Evolutionary conservation across 1,140 invertebrate species (phyloP).

Genomic region (Drosophila malerkotliana): DNA sequence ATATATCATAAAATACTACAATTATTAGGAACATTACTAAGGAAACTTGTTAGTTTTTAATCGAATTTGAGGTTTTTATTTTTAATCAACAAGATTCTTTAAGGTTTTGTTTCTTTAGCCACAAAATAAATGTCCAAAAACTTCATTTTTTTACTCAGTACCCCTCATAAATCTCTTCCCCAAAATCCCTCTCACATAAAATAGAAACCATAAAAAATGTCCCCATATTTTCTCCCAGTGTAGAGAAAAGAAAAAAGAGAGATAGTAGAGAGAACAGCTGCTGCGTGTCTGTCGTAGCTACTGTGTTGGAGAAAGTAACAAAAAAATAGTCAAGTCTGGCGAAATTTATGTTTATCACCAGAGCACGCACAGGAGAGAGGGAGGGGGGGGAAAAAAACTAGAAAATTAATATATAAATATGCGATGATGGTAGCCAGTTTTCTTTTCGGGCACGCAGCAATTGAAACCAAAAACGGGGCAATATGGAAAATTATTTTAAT

Average conservation of each 20-base stretch:
- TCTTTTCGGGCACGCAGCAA: constrained; percentile 67
- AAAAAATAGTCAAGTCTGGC: constrained; percentile 56
- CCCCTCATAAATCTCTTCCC: too few relatives aligned
- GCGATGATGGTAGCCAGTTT: constrained; percentile 46
- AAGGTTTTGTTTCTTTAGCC: too few relatives aligned
- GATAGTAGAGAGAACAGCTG: constrained; percentile 36
- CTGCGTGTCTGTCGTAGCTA: constrained; percentile 45
- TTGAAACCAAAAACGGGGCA: constrained; percentile 20
- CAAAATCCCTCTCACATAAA: too few relatives aligned
- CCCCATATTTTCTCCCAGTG: background rate
- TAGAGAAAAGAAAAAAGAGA: background rate
- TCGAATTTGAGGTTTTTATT: too few relatives aligned
- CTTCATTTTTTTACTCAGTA: too few relatives aligned
- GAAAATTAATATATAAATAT: background rate
- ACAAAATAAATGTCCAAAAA: too few relatives aligned
- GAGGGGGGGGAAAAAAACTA: constrained; percentile 22
- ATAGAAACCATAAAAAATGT: too few relatives aligned
- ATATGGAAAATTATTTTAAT: constrained; percentile 44
- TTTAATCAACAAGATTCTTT: too few relatives aligned
- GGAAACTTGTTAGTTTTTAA: too few relatives aligned
- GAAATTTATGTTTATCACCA: constrained; percentile 75
- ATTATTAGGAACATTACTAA: too few relatives aligned
- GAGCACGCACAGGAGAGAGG: constrained; percentile 37
- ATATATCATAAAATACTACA: too few relatives aligned
- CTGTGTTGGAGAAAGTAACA: constrained; percentile 59